Conservation (phyloP, 2,113 vertebrate genomes). For the Excalfactoria chinensis region DNA sequence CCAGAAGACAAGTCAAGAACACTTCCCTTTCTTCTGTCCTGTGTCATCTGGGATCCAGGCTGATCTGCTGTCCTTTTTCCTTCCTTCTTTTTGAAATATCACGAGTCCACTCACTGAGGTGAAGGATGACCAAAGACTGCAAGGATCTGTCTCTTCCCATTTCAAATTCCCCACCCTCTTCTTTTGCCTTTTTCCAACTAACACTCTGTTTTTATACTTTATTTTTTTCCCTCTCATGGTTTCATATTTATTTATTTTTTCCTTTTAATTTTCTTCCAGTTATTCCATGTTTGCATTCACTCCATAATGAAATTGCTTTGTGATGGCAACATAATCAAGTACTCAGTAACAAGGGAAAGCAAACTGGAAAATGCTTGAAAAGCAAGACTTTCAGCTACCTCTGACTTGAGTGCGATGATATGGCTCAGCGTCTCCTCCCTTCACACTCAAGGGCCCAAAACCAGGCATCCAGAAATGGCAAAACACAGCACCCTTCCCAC, state of each 20-base stretch:
- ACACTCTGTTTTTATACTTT: not conserved
- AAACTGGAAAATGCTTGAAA: not conserved
- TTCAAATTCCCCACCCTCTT: not conserved
- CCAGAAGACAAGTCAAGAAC: conserved; percentile 20
- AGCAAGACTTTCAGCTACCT: not conserved
- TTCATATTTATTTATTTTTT: not conserved
- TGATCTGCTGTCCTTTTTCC: not conserved
- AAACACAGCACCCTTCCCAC: not conserved
- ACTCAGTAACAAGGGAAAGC: not conserved
- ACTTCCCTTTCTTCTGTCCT: conserved; percentile 58
- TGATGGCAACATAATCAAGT: not conserved
- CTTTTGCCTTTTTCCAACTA: not conserved
- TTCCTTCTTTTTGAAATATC: conserved; percentile 55
- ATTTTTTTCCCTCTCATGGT: not conserved
- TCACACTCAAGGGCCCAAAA: not conserved
- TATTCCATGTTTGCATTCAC: not conserved
- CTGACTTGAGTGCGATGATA: not conserved
- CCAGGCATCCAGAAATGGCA: not conserved
- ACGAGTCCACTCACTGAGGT: conserved; percentile 49
- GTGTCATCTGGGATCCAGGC: conserved; percentile 48
- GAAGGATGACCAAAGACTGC: not conserved
- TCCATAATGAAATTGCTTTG: not conserved
- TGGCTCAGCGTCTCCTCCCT: not conserved
- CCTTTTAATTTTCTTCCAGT: not conserved
- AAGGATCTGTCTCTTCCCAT: not conserved